Evolutionary conservation across 2,888 invertebrate species (phyloP), one percentile per base, ranked within the genome.

Genomic region (Thecophora atra): DNA sequence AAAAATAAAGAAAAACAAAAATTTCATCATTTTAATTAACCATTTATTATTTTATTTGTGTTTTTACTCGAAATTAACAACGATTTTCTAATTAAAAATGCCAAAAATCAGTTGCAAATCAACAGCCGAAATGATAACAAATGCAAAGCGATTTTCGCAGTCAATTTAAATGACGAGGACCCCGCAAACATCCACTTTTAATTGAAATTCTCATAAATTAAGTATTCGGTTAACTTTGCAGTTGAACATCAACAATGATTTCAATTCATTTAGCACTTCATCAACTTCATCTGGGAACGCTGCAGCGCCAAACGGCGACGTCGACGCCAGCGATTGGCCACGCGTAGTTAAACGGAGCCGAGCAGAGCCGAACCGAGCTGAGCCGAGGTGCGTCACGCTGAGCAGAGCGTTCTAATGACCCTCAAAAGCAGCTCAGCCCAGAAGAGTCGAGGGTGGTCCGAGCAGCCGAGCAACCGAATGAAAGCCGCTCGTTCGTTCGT

Each of bases 181-280:
- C 11, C 4, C 13, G 13, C 19, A 4, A 56, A 42, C 37, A 56
- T 13, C 54, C 54, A 21, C n/a, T 60, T 60, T 63, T 30, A 63
- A 37, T 71, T 21, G 26, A 19, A 21, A 54, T 47, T 58, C 37
- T 66, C 51, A 71, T 71, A 66, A 71, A 71, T 66, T 67, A 58
- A 17, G 26, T 58, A 66, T 71, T 47, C 71, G 51, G 71, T 24
- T 58, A 28, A 47, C 51, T 64, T 44, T 51, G 51, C 58, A 66
- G 63, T 37, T 37, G 37, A 37, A 2, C 37, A 37, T 37, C 54
- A 19, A 66, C 71, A 71, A 71, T 66, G 71, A 71, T 71, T 71
- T 52, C 71, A 58, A 71, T 71, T 66, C 66, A 71, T 71, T 71
- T 71, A 66, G 66, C 66, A 71, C 66, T 71, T 66, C 71, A 66